Evolutionary conservation across 2,888 invertebrate genomes (phyloP).

Genomic region (Tipula confusa): DNA sequence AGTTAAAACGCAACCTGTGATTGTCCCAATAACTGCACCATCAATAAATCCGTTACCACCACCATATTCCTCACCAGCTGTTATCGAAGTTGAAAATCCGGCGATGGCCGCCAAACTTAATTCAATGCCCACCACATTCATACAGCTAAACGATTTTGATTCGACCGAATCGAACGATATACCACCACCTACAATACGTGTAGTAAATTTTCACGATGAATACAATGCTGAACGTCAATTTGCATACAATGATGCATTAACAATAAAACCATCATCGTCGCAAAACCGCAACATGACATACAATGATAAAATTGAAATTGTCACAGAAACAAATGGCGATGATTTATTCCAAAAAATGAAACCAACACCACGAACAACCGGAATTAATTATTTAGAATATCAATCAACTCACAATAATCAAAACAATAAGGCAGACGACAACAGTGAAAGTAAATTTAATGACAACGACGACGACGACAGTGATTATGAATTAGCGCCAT

Average conservation of each 20-base stretch:
- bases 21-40: background rate
- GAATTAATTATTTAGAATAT: slow-evolving; percentile 30
- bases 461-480: background rate
- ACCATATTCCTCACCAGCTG: background rate
- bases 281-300: background rate
- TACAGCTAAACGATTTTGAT: background rate
- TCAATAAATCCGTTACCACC: background rate
- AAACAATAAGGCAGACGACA: background rate
- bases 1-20: background rate
- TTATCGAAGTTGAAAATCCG: background rate
- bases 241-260: background rate
- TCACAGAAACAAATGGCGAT: background rate
- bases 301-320: background rate
- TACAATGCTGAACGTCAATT: background rate
- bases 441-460: background rate
- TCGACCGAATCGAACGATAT: background rate
- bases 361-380: slow-evolving; percentile 38
- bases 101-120: background rate
- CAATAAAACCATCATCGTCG: background rate
- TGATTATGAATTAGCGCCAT: background rate
- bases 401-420: background rate
- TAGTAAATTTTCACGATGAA: background rate
- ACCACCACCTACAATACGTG: background rate
- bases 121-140: background rate
- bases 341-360: slow-evolving; percentile 35